Base-by-base conservation (phyloP, 2,888 invertebrate species). In the Oxyteleia sp. region DNA sequence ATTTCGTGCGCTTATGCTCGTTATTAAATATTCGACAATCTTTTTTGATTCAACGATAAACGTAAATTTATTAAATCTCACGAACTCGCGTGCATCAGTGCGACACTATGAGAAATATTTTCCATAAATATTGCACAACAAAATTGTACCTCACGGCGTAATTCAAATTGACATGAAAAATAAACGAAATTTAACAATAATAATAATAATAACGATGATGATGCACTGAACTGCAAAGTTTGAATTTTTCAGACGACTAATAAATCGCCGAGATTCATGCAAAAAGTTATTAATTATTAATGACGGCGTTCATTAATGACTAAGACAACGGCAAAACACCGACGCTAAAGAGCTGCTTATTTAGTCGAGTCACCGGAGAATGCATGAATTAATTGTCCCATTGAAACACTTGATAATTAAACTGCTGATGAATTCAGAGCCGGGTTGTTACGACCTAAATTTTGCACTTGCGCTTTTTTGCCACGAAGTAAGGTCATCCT, bases 301-400 rank as follows among this genome's bases (percentile, higher is more conserved):
- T 35, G 63, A 26, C 15, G 10, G 4, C 16, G 49, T 47, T 38
- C 45, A 47, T 53, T 72, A 80, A 38, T 66, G 57, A 51, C 47
- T 41, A 38, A 57, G 57, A 53, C 38, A 45, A 63, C 35, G 53
- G 23, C 66, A 74, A 74, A 80, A 64, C 64, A 59, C n/a, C 3
- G 43, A 20, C 32, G 57, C 64, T 71, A 71, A 79, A 81, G 68
- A 74, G 81, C 55, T 63, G 81, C 81, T 81, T 76, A 76, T 80
- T 84, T 72, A 84, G 66, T 55, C 7, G 47, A 57, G 57, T 61
- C 66, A 49, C 74, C 29, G 57, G 66, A 85, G 82, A 84, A 83
- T 72, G 75, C 78, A 88, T 84, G 85, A 90, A 88, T 90, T 88
- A 89, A 89, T 87, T 88, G 68, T 80, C 82, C 84, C 83, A 74